Evolutionary conservation across 1,140 invertebrate species (phyloP).

Genomic region (Hyposmocoma kahamanoa): DNA sequence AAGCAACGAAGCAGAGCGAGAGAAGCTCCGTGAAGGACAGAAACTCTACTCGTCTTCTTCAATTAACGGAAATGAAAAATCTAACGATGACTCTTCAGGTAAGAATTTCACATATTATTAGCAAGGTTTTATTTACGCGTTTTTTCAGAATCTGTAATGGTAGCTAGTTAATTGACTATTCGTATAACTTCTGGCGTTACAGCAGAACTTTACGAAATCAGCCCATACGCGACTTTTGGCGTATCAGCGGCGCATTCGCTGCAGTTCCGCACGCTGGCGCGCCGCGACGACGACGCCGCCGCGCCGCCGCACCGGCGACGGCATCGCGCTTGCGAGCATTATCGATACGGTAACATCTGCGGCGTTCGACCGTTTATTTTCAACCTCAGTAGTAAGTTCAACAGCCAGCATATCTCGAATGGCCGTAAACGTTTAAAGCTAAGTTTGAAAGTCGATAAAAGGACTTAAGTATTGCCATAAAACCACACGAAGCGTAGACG

Average conservation of each 20-base stretch:
- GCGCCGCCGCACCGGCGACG: slow-evolving; percentile 36
- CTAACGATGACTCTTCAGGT: slow-evolving; percentile 72
- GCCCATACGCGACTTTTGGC: slow-evolving; percentile 85
- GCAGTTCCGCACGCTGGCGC: slow-evolving; percentile 87
- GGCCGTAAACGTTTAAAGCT: too few species aligned
- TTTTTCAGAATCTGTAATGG: too few species aligned
- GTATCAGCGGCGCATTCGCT: slow-evolving; percentile 80
- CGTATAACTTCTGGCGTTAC: not conserved
- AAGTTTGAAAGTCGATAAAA: too few species aligned
- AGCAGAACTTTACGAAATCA: slow-evolving; percentile 83
- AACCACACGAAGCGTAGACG: too few species aligned
- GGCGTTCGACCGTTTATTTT: not conserved
- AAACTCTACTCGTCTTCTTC: slow-evolving; percentile 71
- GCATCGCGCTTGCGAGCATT: slow-evolving; percentile 57
- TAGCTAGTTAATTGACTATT: too few species aligned
- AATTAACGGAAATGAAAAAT: slow-evolving; percentile 71
- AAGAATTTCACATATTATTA: too few species aligned
- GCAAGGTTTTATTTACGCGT: too few species aligned
- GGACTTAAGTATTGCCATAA: too few species aligned
- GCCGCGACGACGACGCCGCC: slow-evolving; percentile 80
- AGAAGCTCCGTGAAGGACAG: slow-evolving; percentile 68
- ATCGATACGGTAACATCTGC: slow-evolving; percentile 53
- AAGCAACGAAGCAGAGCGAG: slow-evolving; percentile 68
- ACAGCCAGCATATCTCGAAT: too few species aligned
- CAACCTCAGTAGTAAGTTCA: too few species aligned